phyloP scores from a whole-genome alignment of 2,797 vertebrate species.

The Chloroceryle inda region DNA sequence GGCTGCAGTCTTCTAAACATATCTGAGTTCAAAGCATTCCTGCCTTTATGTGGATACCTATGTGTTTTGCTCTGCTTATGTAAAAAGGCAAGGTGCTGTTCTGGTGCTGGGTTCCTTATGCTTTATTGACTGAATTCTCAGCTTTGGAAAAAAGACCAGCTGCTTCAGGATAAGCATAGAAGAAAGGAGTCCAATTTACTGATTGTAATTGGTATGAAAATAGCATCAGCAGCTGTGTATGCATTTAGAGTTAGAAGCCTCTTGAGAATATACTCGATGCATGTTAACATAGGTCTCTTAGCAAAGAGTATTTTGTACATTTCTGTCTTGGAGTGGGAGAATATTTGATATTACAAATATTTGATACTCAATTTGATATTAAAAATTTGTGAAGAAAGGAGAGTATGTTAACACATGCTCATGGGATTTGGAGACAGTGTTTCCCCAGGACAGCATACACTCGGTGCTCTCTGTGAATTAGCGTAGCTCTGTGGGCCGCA shows the following conservation, averaged over 20 bases:
- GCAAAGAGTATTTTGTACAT: neutral
- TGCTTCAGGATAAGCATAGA: neutral
- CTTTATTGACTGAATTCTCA: neutral
- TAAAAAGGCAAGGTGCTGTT: neutral
- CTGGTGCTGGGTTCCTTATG: neutral
- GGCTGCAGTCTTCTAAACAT: neutral
- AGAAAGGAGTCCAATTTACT: neutral
- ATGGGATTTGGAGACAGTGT: neutral
- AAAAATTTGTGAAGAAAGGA: neutral
- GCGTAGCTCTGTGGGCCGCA: neutral
- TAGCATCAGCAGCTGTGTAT: neutral
- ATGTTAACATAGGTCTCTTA: neutral
- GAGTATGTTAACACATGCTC: neutral
- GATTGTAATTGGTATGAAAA: neutral
- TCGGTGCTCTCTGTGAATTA: neutral
- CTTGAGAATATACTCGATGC: neutral
- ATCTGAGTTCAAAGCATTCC: neutral
- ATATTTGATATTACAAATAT: neutral
- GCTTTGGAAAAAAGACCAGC: neutral
- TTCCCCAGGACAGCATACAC: neutral
- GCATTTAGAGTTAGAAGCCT: neutral
- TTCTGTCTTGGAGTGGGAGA: neutral
- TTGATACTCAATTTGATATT: too few species aligned
- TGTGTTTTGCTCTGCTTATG: neutral
- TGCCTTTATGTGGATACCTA: neutral